Percentiles rank a stretch among this genome's conserved stretches.
phyloP scores from a whole-genome alignment of 2,888 invertebrate species.

The Diadromus collaris region DNA sequence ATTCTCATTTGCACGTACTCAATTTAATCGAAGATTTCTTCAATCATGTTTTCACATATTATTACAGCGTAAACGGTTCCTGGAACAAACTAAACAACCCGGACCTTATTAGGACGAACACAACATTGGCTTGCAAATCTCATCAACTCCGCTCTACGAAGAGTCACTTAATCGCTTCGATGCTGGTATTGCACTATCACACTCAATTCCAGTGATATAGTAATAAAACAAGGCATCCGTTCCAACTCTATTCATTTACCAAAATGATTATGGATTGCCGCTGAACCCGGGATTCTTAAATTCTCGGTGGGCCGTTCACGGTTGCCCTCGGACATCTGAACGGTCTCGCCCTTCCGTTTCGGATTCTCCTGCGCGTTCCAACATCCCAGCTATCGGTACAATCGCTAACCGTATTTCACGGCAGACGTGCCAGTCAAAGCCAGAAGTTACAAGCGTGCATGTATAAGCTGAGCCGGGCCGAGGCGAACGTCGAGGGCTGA shows the following conservation, averaged over 20 bases:
- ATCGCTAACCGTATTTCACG: constrained; percentile 62
- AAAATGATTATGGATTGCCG: constrained; percentile 29
- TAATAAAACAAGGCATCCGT: neutral
- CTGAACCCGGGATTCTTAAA: constrained; percentile 7
- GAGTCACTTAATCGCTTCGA: no score
- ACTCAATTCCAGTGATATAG: no score
- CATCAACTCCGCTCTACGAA: no score
- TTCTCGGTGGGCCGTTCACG: constrained; percentile 5
- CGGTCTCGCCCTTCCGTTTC: constrained; percentile 4
- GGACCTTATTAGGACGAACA: no score
- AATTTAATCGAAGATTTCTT: constrained; percentile 12
- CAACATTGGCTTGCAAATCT: no score
- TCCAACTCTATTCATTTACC: constrained; percentile 8
- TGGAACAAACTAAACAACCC: neutral
- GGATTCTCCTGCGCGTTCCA: constrained; percentile 20
- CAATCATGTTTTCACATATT: neutral
- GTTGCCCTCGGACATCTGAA: neutral
- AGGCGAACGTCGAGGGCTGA: constrained; percentile 38
- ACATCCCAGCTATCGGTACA: constrained; percentile 48
- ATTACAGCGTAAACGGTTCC: neutral
- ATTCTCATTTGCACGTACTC: no score
- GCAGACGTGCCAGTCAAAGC: constrained; percentile 60
- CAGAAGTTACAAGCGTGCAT: constrained; percentile 52
- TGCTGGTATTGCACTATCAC: no score
- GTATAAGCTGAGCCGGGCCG: constrained; percentile 39